phyloP scores from a whole-genome alignment of 2,113 vertebrate genomes.

The Gambusia holbrooki region DNA sequence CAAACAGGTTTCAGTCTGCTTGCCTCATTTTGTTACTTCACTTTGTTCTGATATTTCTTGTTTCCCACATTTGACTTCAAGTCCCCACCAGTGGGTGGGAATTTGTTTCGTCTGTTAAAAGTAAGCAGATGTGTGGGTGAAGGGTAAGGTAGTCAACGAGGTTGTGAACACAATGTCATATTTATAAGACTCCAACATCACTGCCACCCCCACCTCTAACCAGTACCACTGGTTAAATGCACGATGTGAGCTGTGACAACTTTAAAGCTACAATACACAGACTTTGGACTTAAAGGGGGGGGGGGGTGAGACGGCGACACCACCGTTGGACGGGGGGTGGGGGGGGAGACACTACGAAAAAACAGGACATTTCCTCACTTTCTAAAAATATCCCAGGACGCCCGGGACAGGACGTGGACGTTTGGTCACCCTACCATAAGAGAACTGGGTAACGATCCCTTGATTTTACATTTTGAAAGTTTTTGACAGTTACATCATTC shows the following conservation, averaged over 20 bases:
- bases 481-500: background rate
- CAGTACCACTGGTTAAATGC: background rate
- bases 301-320: no score
- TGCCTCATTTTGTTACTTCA: background rate
- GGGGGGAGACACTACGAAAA: no score
- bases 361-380: no score
- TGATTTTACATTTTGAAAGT: no score
- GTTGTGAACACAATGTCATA: background rate
- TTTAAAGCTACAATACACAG: background rate
- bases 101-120: slow-evolving; percentile 23
- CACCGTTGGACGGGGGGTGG: no score
- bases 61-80: slow-evolving; percentile 21
- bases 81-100: slow-evolving; percentile 14
- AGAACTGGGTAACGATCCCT: background rate
- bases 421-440: no score
- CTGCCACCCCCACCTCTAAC: background rate
- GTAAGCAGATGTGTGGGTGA: slow-evolving; percentile 23
- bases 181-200: background rate
- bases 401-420: no score
- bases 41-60: slow-evolving; percentile 23
- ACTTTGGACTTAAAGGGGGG: no score
- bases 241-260: background rate
- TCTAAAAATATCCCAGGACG: no score
- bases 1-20: background rate
- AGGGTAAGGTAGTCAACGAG: background rate